Evolutionary conservation across 2,113 vertebrate species (phyloP).

Genomic region (Castor canadensis): DNA sequence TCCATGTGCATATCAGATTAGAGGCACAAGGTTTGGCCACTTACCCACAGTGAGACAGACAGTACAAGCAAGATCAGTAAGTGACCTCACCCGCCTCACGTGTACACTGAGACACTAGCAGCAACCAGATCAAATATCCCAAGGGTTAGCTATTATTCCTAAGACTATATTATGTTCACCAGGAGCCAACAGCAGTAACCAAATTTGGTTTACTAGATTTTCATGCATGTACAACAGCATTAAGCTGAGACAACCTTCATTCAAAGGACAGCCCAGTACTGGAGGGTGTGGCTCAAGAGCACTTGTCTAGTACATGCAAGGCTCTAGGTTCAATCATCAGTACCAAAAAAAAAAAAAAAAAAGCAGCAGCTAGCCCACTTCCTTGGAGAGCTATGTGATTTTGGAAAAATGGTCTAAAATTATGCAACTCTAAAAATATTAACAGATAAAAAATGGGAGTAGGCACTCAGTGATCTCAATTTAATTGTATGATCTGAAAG

Average conservation of each 20-base stretch:
- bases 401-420: neutral
- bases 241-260: neutral
- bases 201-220: neutral
- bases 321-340: no score
- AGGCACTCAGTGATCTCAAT: neutral
- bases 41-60: rapidly evolving
- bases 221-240: neutral
- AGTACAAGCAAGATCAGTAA: neutral
- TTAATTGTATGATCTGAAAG: neutral
- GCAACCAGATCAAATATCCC: neutral
- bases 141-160: neutral
- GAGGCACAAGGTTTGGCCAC: neutral
- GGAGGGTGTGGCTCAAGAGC: no score
- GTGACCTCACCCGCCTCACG: neutral
- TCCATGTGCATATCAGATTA: neutral
- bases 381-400: neutral
- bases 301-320: no score
- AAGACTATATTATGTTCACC: neutral
- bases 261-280: neutral
- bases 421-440: slow-evolving; percentile 1
- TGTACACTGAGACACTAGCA: neutral
- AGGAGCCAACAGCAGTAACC: neutral
- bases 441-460: neutral
- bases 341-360: no score
- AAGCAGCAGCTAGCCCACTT: neutral